phyloP scores from a whole-genome alignment of 2,797 vertebrate genomes.

The Cynopterus sphinx region DNA sequence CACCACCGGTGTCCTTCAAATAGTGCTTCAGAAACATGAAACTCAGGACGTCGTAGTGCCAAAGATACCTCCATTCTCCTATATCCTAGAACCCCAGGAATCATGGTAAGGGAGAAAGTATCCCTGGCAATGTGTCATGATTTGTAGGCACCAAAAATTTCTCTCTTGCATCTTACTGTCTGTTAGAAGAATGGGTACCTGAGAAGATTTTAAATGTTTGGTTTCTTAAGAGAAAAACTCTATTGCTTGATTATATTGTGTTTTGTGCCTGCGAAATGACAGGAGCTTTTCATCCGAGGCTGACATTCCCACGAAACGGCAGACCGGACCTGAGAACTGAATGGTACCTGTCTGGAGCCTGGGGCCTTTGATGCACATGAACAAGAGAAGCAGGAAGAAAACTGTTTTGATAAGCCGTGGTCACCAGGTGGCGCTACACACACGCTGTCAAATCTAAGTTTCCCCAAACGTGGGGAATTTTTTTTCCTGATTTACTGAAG shows the following conservation, averaged over 20 bases:
- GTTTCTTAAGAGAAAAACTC: slow-evolving; percentile 2
- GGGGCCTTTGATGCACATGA: neutral
- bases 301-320: neutral
- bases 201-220: slow-evolving; percentile 1
- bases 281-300: neutral
- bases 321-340: neutral
- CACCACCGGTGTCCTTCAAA: neutral
- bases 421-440: slow-evolving; percentile 65
- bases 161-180: neutral
- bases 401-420: neutral
- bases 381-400: neutral
- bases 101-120: neutral
- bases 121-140: neutral
- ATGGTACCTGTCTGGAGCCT: neutral
- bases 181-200: neutral
- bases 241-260: neutral
- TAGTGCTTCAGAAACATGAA: neutral
- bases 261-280: neutral
- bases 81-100: neutral
- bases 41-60: neutral
- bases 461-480: neutral
- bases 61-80: neutral
- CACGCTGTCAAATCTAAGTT: neutral
- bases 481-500: neutral
- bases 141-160: neutral